Evolutionary conservation across 2,888 invertebrate species (phyloP).

Genomic region (Dioctria rufipes): DNA sequence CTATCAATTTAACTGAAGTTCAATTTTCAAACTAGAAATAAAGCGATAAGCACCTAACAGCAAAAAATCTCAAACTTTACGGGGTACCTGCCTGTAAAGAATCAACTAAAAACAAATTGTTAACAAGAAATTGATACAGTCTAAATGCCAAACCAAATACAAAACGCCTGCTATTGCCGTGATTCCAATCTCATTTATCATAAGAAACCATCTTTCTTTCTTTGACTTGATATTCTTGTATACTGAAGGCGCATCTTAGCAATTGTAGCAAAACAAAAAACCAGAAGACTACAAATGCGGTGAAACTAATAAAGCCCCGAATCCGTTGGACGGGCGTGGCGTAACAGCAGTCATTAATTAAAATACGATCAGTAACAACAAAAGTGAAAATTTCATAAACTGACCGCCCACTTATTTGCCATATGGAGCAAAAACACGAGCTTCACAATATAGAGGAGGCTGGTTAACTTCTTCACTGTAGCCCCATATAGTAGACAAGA

Average conservation of each 20-base stretch:
- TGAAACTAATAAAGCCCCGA: conserved; percentile 45
- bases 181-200: conserved; percentile 38
- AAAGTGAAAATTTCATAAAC: conserved; percentile 53
- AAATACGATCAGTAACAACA: conserved; percentile 53
- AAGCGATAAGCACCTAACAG: background rate
- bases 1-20: too few species aligned
- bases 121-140: conserved; percentile 35
- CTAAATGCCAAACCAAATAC: conserved; percentile 41
- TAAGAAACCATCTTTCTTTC: conserved; percentile 17
- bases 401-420: conserved; percentile 51
- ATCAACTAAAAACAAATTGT: conserved; percentile 34
- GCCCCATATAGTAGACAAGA: background rate
- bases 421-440: conserved; percentile 52
- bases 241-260: background rate
- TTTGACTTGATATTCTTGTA: background rate
- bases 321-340: conserved; percentile 38
- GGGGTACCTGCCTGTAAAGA: conserved; percentile 23
- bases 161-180: conserved; percentile 24
- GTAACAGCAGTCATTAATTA: conserved; percentile 53
- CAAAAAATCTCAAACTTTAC: background rate
- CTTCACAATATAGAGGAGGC: conserved; percentile 22
- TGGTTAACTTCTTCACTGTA: background rate
- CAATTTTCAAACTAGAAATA: too few species aligned
- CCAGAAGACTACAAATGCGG: background rate
- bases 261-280: conserved; percentile 32